These are phyloP conservation scores for Palaemon carinicauda DNA, from an alignment of 1,140 invertebrate species.

Conservation along the genomic window DNA sequence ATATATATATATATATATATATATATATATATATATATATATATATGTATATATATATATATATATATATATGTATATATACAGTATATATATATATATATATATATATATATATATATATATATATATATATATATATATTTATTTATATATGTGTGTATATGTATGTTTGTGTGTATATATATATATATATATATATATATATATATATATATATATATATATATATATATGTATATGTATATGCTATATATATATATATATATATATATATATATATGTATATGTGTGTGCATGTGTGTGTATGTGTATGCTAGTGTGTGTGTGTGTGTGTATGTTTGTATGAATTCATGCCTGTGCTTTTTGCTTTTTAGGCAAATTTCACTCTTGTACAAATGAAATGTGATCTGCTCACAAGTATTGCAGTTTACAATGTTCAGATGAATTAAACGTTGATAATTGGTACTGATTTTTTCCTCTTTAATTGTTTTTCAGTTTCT, in stretches of 20 bases:
- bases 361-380: no score
- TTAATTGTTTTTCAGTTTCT: no score
- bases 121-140: background rate
- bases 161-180: background rate
- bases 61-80: background rate
- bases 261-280: background rate
- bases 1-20: conserved; percentile 2
- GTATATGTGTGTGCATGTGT: background rate
- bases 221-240: no score
- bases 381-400: no score
- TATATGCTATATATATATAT: background rate
- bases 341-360: no score
- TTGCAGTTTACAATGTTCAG: no score
- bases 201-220: background rate
- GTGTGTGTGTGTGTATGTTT: no score
- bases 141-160: background rate
- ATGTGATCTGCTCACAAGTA: no score
- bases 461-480: no score
- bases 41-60: background rate
- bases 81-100: background rate
- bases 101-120: background rate
- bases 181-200: background rate
- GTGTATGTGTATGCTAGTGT: background rate
- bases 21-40: background rate
- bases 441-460: no score